Evolutionary conservation across 2,888 invertebrate genomes (phyloP).

Genomic region (Corbicula japonica): DNA sequence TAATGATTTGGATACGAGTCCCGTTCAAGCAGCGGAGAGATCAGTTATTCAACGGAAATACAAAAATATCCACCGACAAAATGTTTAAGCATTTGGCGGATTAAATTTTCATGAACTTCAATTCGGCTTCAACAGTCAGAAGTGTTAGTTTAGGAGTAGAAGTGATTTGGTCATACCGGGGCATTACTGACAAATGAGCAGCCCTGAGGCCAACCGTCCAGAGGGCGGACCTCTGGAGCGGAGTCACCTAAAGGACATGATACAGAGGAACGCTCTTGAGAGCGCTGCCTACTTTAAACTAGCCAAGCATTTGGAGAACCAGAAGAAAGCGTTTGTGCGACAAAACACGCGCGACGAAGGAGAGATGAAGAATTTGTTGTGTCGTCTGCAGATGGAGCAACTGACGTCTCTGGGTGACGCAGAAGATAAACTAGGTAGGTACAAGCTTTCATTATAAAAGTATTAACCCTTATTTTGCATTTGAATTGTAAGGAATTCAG

Average conservation of each 20-base stretch:
- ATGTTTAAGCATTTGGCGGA: not conserved
- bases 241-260: conserved; percentile 61
- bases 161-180: no score
- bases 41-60: not conserved
- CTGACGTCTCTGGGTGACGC: conserved; percentile 24
- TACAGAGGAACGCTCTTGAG: conserved; percentile 63
- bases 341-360: conserved; percentile 63
- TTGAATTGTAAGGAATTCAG: no score
- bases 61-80: not conserved
- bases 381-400: conserved; percentile 62
- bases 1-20: no score
- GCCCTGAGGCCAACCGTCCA: conserved; percentile 36
- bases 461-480: no score
- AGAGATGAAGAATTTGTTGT: conserved; percentile 61
- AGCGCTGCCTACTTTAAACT: conserved; percentile 50
- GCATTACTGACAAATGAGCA: no score
- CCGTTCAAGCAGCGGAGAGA: not conserved
- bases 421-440: conserved; percentile 25
- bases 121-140: not conserved
- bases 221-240: conserved; percentile 63
- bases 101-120: not conserved
- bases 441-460: no score
- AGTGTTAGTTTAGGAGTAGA: not conserved
- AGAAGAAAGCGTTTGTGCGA: conserved; percentile 65
- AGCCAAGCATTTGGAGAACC: conserved; percentile 58